A percentile compares a stretch with the other conserved stretches of the same genome.
Evolutionary conservation across 2,797 vertebrate genomes (phyloP).

Genomic region (Simalia tracyae): DNA sequence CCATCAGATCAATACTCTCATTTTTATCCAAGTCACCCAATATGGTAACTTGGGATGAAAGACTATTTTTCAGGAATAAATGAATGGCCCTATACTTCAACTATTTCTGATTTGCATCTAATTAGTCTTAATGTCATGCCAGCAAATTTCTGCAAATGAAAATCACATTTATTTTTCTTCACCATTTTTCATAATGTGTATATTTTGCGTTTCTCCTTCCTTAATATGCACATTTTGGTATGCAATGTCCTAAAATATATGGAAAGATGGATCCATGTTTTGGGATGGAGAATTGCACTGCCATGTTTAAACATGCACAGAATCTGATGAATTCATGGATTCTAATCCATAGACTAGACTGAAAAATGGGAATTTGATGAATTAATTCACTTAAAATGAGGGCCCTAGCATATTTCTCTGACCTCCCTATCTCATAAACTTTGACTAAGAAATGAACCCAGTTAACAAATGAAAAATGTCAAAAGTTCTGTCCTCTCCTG

Average conservation of each 20-base stretch:
- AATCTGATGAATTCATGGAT: neutral
- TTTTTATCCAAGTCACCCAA: neutral
- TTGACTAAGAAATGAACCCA: neutral
- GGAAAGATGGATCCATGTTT: neutral
- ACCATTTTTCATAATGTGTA: neutral
- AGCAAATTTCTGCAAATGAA: neutral
- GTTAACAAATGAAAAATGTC: neutral
- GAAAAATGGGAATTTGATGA: neutral
- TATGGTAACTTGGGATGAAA: neutral
- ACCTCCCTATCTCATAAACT: neutral
- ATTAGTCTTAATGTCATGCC: neutral
- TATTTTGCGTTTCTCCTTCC: neutral
- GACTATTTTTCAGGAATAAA: neutral
- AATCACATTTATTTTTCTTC: neutral
- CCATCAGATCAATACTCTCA: neutral
- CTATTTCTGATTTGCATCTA: neutral
- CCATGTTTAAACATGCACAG: neutral
- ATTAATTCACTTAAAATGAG: neutral
- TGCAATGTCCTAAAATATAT: neutral
- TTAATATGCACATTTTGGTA: neutral
- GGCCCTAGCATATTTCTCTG: neutral
- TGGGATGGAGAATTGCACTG: neutral
- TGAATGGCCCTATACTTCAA: neutral
- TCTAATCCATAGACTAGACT: neutral
- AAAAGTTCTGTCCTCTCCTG: neutral